A percentile compares a stretch with the other conserved stretches of the same genome.
Conservation (phyloP, 1,140 invertebrate genomes). For the Drosophila rufa region DNA sequence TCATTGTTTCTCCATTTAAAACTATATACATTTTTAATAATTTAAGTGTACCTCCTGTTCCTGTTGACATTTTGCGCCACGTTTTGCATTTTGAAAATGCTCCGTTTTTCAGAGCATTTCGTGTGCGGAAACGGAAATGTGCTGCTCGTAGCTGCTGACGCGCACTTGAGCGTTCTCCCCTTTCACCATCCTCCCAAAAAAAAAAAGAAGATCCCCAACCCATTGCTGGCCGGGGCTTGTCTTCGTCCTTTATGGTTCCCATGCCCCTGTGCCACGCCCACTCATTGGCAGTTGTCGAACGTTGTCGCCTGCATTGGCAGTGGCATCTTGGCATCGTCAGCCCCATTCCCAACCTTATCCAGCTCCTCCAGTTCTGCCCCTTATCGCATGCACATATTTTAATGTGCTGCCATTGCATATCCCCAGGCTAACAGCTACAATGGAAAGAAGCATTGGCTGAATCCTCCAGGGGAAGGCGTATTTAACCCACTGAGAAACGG, state of each 20-base stretch:
- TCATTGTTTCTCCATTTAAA: neutral
- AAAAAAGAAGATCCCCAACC: neutral
- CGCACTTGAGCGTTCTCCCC: conserved; percentile 57
- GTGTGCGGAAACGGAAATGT: conserved; percentile 82
- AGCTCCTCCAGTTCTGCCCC: neutral
- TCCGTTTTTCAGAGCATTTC: conserved; percentile 78
- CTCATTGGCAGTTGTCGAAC: conserved; percentile 76
- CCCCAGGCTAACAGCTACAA: conserved; percentile 26
- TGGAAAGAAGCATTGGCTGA: conserved; percentile 37
- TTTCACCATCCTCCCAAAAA: neutral
- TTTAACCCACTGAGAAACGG: conserved; percentile 13
- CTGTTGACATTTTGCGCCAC: conserved; percentile 78
- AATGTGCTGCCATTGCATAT: conserved; percentile 74
- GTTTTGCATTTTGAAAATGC: conserved; percentile 81
- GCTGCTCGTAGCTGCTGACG: conserved; percentile 67
- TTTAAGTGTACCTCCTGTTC: conserved; percentile 8
- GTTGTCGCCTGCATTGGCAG: conserved; percentile 60
- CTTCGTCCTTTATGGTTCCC: neutral
- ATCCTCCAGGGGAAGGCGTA: conserved; percentile 1
- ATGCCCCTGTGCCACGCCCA: conserved; percentile 12
- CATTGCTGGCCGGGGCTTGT: neutral
- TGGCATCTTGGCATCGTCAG: conserved; percentile 35
- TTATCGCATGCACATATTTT: conserved; percentile 67
- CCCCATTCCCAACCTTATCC: neutral
- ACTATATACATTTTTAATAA: neutral